Evolutionary conservation across 2,888 invertebrate species (phyloP).

Genomic region (Calliphora vomitoria): DNA sequence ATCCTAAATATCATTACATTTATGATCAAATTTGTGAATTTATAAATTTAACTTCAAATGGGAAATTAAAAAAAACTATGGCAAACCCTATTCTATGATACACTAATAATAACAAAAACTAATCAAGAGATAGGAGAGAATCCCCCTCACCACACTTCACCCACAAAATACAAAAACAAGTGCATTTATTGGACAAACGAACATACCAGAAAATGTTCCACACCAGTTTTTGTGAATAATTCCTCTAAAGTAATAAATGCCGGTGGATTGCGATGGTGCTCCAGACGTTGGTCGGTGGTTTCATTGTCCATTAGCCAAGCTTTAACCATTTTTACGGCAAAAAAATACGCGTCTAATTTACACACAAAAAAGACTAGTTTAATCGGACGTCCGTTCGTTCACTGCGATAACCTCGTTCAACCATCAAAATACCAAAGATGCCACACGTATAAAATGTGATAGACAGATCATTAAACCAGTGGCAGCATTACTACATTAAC

Average conservation of each 20-base stretch:
- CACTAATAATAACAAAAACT: too few species aligned
- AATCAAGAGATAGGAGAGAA: background rate
- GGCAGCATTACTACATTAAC: background rate
- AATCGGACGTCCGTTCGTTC: constrained; percentile 13
- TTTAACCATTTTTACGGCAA: constrained; percentile 89
- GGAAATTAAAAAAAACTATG: too few species aligned
- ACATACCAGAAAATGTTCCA: constrained; percentile 94
- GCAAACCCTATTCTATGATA: too few species aligned
- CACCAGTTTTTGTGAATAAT: constrained; percentile 90
- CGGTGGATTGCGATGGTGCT: constrained; percentile 93
- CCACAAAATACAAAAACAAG: constrained; percentile 3
- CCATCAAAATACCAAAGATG: background rate
- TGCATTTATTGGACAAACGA: background rate
- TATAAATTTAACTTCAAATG: too few species aligned
- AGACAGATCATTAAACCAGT: background rate
- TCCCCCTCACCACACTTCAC: background rate
- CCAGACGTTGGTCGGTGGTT: constrained; percentile 90
- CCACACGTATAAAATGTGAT: background rate
- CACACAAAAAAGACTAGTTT: background rate
- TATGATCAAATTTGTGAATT: too few species aligned
- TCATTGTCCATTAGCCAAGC: constrained; percentile 93
- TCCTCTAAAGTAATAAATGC: constrained; percentile 89
- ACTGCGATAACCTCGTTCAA: constrained; percentile 56
- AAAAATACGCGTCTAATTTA: background rate
- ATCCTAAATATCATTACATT: too few species aligned